Base-by-base conservation (phyloP, 2,888 invertebrate genomes). In the Eurytoma californica region DNA sequence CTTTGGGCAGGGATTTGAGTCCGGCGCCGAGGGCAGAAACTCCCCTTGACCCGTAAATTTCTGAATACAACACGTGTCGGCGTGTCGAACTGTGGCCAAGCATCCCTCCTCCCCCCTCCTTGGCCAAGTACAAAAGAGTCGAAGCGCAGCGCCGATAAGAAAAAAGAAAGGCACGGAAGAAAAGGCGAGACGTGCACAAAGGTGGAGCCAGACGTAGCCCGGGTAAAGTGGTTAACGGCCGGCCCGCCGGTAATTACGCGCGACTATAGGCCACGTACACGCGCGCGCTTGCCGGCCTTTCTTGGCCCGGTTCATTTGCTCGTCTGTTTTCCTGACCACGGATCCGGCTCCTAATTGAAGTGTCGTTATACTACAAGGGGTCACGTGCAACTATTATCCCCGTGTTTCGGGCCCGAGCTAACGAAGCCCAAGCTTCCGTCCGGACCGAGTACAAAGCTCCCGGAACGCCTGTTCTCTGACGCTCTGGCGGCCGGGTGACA, bases 331-430 rank as follows among this genome's bases (percentile, higher is more conserved):
- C 63, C 61, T 67, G 63, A 39, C 57, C 53, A 60, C 39, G 60
- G 61, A 80, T 72, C 67, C 53, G 16, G 58, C 68, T 72, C 30
- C 53, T 72, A 78, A 78, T 78, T 78, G 61, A 78, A 72, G 78
- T 72, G 78, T 72, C 72, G 67, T 68, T 72, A 65, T 63, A 74
- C 61, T 47, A 28, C n/a, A 39, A 66, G 63, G 60, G 72, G 49
- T 72, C 73, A 57, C 63, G 78, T 63, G 68, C 73, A 55, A 47
- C 68, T 68, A 72, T 67, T 72, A 79, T 73, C 68, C 73, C 51
- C 55, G 58, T 63, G n/a, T 70, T 57, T 66, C 66, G 53, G 53
- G 39, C 14, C 30, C n/a, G 47, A 68, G 55, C 60, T 72, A 77
- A 77, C 77, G 77, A 77, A 77, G 67, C 61, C 18, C 58, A 39